Evolutionary conservation across 2,797 vertebrate genomes (phyloP), one percentile per base, ranked within the genome.

Genomic region (Calcarius lapponicus): DNA sequence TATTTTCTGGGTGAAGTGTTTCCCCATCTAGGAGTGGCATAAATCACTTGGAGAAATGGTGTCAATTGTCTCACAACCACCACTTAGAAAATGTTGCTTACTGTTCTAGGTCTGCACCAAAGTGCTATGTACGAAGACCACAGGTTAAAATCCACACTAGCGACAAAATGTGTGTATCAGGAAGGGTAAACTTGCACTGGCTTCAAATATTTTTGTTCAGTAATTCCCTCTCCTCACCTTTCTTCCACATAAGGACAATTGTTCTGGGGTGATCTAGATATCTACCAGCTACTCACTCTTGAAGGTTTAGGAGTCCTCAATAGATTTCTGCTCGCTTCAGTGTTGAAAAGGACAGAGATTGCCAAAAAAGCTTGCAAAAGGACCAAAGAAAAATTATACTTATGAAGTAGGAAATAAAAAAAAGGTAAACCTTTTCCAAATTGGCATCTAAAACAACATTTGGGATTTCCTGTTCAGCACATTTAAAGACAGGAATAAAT

Each of bases 21-120:
- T 92, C 65, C 61, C 58, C 51, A 75, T 80, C 88, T 54, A 92
- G 36, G 24, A 69, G 67, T 4, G 0, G 21, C 62, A 94, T 82
- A 95, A 88, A 97, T 96, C 96, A 94, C 34, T 79, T 17, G 1
- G 36, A 64, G 32, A 74, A 88, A 91, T 5, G 22, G 43, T 78
- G 64, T 50, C 86, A 88, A 47, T 53, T 51, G 80, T 76, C 80
- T 90, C 42, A 67, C 56, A 83, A 58, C 43, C 21, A 80, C 24
- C 36, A 25, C 56, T 87, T 74, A 17, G 28, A 64, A 95, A 80
- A 86, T 10, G 36, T 65, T 65, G 70, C 66, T 72, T 54, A n/a
- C 38, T 42, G 1, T 45, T 76, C 51, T 40, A 58, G 16, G 36
- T 50, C 75, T 92, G 67, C n/a, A 56, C 58, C 32, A 10, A 28